Conservation (phyloP, 2,113 vertebrate species). For the Balaenoptera acutorostrata region DNA sequence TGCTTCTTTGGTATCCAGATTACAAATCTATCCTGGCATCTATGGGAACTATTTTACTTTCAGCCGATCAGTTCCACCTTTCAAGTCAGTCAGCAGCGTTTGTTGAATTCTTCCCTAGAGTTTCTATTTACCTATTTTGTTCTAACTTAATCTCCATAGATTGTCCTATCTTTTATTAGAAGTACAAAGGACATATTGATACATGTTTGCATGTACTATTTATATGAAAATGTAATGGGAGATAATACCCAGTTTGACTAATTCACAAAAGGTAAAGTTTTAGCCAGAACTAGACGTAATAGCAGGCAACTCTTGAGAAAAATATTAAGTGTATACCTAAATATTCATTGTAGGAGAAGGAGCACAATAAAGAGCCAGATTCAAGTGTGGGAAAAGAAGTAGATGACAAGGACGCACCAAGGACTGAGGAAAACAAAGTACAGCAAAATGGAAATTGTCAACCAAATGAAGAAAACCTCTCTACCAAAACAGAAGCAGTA, state of each 20-base stretch:
- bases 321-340: conserved; percentile 7
- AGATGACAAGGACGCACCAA: conserved; percentile 76
- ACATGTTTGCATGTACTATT: not conserved
- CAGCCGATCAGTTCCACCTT: not conserved
- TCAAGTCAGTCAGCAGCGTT: not conserved
- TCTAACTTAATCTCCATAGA: not conserved
- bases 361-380: conserved; percentile 78
- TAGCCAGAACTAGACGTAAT: not conserved
- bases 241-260: not conserved
- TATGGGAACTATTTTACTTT: not conserved
- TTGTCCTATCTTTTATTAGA: not conserved
- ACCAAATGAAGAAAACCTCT: conserved; percentile 80
- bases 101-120: not conserved
- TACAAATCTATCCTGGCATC: not conserved
- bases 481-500: conserved; percentile 77
- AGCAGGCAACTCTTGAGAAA: not conserved
- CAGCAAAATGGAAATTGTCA: conserved; percentile 92
- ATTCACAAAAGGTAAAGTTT: conserved; percentile 12
- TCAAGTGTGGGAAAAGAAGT: conserved; percentile 80
- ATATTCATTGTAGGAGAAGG: conserved; percentile 80
- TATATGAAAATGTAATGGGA: conserved; percentile 12
- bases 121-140: not conserved
- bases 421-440: conserved; percentile 78
- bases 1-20: not conserved
- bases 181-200: not conserved